phyloP scores from a whole-genome alignment of 2,888 invertebrate genomes.

The Drosophila mettleri region DNA sequence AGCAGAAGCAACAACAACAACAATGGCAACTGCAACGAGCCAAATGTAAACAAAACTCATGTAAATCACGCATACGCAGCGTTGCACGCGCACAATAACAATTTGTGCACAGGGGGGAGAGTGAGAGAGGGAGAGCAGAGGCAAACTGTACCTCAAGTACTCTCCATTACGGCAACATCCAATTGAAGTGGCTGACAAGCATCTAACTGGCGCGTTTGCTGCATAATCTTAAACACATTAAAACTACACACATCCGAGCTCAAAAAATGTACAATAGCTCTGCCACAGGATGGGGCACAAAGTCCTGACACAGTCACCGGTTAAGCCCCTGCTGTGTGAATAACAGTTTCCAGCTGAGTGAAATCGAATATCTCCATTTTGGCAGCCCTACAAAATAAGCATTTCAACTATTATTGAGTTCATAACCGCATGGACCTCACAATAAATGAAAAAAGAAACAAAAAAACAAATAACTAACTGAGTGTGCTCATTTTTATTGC shows the following conservation, averaged over 20 bases:
- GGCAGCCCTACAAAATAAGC: not conserved
- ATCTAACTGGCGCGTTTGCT: constrained; percentile 62
- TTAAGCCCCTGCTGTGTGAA: constrained; percentile 18
- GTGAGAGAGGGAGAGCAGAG: not conserved
- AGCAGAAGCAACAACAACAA: constrained; percentile 28
- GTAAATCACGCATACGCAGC: constrained; percentile 78
- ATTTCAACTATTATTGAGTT: constrained; percentile 10
- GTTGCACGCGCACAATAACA: constrained; percentile 74
- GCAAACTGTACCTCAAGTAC: constrained; percentile 13
- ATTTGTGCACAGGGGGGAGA: not conserved
- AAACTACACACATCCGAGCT: constrained; percentile 59
- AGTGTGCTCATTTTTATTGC: not conserved
- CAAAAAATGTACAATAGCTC: constrained; percentile 20
- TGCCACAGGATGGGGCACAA: constrained; percentile 6
- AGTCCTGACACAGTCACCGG: constrained; percentile 16
- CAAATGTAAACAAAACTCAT: constrained; percentile 70
- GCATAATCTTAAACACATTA: constrained; percentile 72
- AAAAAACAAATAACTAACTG: no score
- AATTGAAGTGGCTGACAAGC: constrained; percentile 47
- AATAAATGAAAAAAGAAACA: not conserved
- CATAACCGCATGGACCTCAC: constrained; percentile 5
- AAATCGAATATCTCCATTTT: constrained; percentile 14
- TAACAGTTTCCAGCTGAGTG: constrained; percentile 40
- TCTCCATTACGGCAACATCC: constrained; percentile 13
- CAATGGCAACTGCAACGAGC: constrained; percentile 23